Percentiles rank a stretch among this genome's conserved stretches.
These are phyloP conservation scores for Drosophila insularis DNA, from an alignment of 1,140 invertebrate genomes.

Conservation along the genomic window DNA sequence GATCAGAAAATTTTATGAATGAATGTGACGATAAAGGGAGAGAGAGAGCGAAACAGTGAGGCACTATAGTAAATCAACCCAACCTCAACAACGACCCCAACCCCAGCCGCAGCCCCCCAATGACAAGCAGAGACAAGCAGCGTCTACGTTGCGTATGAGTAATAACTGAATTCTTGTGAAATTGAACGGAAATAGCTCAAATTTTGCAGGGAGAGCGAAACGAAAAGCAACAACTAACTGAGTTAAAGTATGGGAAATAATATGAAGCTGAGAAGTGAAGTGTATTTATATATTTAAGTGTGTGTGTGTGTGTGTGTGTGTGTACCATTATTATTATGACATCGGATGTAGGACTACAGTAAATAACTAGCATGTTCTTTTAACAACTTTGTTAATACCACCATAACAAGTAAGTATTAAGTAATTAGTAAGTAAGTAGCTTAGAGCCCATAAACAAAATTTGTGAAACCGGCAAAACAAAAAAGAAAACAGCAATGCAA, in stretches of 20 bases:
- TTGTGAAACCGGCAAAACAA: conserved; percentile 36
- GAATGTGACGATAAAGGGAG: conserved; percentile 25
- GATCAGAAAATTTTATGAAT: conserved; percentile 22
- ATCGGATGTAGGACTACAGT: conserved; percentile 27
- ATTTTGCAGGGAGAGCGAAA: conserved; percentile 39
- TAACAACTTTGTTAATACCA: too few relatives aligned
- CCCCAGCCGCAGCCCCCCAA: too few relatives aligned
- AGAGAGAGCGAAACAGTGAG: neutral
- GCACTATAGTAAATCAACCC: conserved; percentile 39
- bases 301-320: too few relatives aligned
- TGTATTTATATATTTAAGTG: too few relatives aligned
- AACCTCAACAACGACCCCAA: neutral
- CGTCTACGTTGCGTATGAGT: conserved; percentile 63
- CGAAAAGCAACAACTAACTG: too few relatives aligned
- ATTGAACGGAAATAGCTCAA: conserved; percentile 81
- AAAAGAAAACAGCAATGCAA: conserved; percentile 13
- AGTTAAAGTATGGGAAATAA: neutral
- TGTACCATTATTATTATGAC: conserved; percentile 5
- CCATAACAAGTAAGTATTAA: too few relatives aligned
- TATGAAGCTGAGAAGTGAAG: neutral
- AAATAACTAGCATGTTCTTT: too few relatives aligned
- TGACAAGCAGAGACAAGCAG: neutral
- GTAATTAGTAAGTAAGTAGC: neutral
- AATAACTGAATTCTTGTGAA: conserved; percentile 75
- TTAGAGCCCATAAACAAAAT: neutral